Conservation (phyloP, 2,888 invertebrate genomes). For the Emmelina monodactyla region DNA sequence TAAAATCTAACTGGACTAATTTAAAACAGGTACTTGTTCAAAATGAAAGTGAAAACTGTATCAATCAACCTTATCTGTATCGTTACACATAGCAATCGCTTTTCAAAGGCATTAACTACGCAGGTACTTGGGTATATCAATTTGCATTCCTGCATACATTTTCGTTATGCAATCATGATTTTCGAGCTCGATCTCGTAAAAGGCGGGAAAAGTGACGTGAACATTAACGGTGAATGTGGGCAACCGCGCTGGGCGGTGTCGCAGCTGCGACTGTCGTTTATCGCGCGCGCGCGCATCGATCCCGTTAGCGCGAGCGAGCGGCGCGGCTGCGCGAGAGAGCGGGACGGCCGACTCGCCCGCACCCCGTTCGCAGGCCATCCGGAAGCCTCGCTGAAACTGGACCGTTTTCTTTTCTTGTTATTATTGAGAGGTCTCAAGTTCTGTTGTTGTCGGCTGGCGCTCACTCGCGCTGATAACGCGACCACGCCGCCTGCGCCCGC, state of each 20-base stretch:
- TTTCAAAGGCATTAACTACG: too few species aligned
- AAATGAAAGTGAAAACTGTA: too few species aligned
- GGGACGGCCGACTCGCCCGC: conserved; percentile 32
- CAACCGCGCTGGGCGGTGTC: conserved; percentile 39
- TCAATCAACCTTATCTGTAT: too few species aligned
- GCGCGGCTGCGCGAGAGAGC: conserved; percentile 28
- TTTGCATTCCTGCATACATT: too few species aligned
- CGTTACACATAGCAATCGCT: too few species aligned
- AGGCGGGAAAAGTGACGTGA: conserved; percentile 26
- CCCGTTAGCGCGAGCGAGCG: conserved; percentile 54
- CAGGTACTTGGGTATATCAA: too few species aligned
- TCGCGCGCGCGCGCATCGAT: conserved; percentile 31
- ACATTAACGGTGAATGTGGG: conserved; percentile 13
- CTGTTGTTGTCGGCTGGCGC: conserved; percentile 64
- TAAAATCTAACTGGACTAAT: too few species aligned
- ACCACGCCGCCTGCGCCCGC: conserved; percentile 58
- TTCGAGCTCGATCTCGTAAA: conserved; percentile 26
- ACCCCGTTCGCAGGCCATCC: conserved; percentile 59
- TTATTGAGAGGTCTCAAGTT: conserved; percentile 64
- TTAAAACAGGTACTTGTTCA: too few species aligned
- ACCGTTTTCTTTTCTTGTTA: conserved; percentile 68
- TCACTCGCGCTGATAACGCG: conserved; percentile 65
- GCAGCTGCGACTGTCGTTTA: conserved; percentile 58
- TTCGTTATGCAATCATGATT: too few species aligned
- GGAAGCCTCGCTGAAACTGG: conserved; percentile 67